Evolutionary conservation across 2,888 invertebrate species (phyloP), one percentile per base, ranked within the genome.

Genomic region (Habroteleia sp.): DNA sequence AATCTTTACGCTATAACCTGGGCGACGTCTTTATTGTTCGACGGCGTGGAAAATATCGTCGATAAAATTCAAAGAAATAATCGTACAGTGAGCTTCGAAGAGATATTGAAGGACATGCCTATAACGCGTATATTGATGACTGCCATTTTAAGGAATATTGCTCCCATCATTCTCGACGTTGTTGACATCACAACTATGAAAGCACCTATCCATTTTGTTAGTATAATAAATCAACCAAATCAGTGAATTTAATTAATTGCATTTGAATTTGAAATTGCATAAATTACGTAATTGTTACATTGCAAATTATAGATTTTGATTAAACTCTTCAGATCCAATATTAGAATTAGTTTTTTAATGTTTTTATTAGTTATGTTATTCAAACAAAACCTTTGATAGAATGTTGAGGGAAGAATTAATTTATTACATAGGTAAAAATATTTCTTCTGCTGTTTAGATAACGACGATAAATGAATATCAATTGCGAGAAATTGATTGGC

Each of bases 401-500:
- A n/a, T n/a, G n/a, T n/a, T n/a, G n/a, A n/a, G n/a, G n/a, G n/a
- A n/a, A n/a, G n/a, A n/a, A n/a, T n/a, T 11, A 17, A 56, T 41
- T 41, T 1, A 20, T 63, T 14, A 52, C 42, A 37, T 29, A 44
- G 35, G 35, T 29, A 33, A 29, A 42, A 29, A 25, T 17, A 23
- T 37, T 1, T n/a, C 11, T 27, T 8, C 20, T n/a, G 5, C 35
- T 41, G 10, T 66, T 29, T 27, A 83, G 80, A 79, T 90, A 74
- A 85, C 86, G 4, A 83, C 89, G 72, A 85, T 91, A 75, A 88
- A 90, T 37, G 79, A 88, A 0, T 79, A 91, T 11, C 79, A 90
- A 74, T 89, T 89, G 74, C 83, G 86, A 0, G 87, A 89, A 0
- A 83, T 87, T 0, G 79, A 88, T 0, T 91, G 91, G 91, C 91